A percentile compares a stretch with the other conserved stretches of the same genome.
Evolutionary conservation across 2,797 vertebrate genomes (phyloP).

Genomic region (Myotis vivesi): DNA sequence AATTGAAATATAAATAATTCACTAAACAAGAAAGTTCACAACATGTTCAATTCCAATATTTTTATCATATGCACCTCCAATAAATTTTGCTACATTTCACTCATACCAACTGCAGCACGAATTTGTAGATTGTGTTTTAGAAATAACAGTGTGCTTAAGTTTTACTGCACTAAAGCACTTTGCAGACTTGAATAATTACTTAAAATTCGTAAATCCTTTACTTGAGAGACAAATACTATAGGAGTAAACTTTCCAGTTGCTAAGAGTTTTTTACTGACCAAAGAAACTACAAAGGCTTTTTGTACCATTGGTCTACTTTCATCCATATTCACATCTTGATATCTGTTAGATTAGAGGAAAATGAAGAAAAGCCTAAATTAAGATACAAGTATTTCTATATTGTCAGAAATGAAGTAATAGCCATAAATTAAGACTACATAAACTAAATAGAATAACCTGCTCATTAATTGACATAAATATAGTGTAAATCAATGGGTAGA

Average conservation of each 20-base stretch:
- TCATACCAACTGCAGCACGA: not conserved
- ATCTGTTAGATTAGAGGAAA: not conserved
- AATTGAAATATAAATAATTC: conserved; percentile 81
- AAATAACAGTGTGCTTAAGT: not conserved
- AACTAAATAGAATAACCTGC: not conserved
- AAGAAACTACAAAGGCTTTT: not conserved
- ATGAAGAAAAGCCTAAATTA: not conserved
- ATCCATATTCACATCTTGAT: not conserved
- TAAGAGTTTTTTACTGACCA: not conserved
- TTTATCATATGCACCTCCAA: not conserved
- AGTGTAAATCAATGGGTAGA: not conserved
- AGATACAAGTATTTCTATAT: not conserved
- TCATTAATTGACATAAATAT: not conserved
- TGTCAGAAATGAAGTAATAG: not conserved
- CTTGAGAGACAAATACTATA: not conserved
- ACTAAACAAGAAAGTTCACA: conserved; percentile 69
- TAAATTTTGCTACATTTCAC: conserved; percentile 47
- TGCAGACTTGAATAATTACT: not conserved
- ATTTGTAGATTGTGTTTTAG: conserved; percentile 35
- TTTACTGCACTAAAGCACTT: not conserved
- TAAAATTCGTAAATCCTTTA: not conserved
- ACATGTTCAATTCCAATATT: conserved; percentile 65
- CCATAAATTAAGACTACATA: not conserved
- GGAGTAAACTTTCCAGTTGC: not conserved
- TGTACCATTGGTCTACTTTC: not conserved